Percentiles rank a stretch among this genome's conserved stretches.
phyloP scores from a whole-genome alignment of 35 echinoderm and acorn worm genomes.

The Holothuria glaberrima region DNA sequence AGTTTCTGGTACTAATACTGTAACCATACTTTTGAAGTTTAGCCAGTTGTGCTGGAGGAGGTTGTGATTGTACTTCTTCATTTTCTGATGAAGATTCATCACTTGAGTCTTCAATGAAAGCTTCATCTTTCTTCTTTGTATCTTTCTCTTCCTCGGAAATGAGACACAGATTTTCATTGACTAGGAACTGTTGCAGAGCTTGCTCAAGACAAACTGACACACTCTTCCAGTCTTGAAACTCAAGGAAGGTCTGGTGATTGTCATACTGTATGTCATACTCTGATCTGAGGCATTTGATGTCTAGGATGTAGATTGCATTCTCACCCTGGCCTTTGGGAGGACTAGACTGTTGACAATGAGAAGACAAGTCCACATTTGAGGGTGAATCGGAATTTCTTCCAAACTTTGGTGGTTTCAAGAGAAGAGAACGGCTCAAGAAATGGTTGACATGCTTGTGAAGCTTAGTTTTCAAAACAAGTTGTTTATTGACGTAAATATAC shows the following conservation, averaged over 20 bases:
- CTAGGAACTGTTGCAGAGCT: constrained; percentile 67
- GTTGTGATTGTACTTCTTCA: not conserved
- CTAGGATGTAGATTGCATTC: constrained; percentile 82
- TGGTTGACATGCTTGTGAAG: constrained; percentile 82
- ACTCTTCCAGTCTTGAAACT: constrained; percentile 89
- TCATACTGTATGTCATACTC: constrained; percentile 91
- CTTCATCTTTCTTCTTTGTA: not conserved
- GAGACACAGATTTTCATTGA: constrained; percentile 71
- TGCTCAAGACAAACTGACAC: constrained; percentile 72
- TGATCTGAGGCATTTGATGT: constrained; percentile 72
- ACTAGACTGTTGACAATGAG: constrained; percentile 52
- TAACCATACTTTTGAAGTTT: constrained; percentile 70
- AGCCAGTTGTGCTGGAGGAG: not conserved
- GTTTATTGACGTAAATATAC: constrained; percentile 87
- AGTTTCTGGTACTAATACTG: constrained; percentile 69
- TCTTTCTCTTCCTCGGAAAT: not conserved
- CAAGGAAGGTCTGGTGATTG: constrained; percentile 81
- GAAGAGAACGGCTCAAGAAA: constrained; percentile 67
- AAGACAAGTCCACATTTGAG: not conserved
- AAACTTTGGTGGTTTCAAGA: constrained; percentile 50
- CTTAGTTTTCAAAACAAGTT: constrained; percentile 80
- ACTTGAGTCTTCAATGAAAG: not conserved
- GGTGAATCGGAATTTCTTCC: constrained; percentile 15
- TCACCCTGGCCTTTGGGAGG: constrained; percentile 54
- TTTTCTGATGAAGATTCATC: constrained; percentile 15